Conservation (phyloP, 2,113 vertebrate species). For the Carassius auratus region DNA sequence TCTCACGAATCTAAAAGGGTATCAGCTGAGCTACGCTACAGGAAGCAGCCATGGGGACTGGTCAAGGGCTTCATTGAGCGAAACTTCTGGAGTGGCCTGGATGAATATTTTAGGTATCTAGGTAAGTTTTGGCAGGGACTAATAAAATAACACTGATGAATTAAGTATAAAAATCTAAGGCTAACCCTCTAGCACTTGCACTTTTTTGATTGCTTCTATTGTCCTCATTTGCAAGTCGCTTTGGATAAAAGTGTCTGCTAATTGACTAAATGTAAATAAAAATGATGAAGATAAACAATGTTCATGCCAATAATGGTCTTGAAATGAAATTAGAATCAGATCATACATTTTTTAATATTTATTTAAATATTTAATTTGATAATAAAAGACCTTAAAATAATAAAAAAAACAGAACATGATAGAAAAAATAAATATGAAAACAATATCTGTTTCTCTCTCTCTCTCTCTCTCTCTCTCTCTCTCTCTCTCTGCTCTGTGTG, state of each 20-base stretch:
- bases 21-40: constrained; percentile 94
- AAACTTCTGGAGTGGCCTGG: constrained; percentile 97
- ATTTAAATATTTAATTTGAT: too few relatives aligned
- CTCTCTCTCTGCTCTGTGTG: neutral
- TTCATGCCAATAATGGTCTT: too few relatives aligned
- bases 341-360: too few relatives aligned
- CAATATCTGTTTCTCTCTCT: constrained; percentile 46
- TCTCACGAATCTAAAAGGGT: constrained; percentile 74
- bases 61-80: constrained; percentile 99
- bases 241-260: too few relatives aligned
- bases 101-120: constrained; percentile 95
- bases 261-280: too few relatives aligned
- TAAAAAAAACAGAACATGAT: neutral
- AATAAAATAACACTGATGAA: neutral
- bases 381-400: neutral
- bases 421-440: neutral
- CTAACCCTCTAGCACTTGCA: too few relatives aligned
- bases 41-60: constrained; percentile 97
- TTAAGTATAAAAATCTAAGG: too few relatives aligned
- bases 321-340: too few relatives aligned
- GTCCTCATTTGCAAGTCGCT: too few relatives aligned
- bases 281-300: too few relatives aligned
- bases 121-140: constrained; percentile 82
- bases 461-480: neutral
- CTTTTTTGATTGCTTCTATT: too few relatives aligned